Base-by-base conservation (phyloP, 2,888 invertebrate species). In the Leucoma salicis region DNA sequence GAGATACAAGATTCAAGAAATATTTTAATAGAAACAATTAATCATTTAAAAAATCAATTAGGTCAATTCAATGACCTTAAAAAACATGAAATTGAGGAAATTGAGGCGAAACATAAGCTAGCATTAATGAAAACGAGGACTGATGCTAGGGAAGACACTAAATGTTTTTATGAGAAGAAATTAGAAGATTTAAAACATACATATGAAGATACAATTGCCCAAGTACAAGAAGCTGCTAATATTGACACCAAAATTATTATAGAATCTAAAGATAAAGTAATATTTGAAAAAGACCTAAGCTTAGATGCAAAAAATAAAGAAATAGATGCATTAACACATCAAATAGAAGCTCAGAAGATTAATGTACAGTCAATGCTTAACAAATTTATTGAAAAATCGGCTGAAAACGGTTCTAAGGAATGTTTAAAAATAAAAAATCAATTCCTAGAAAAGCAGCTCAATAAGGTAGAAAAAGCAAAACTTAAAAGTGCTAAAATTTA, bases 401-500 rank as follows among this genome's bases (percentile, higher is more conserved):
- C 55, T 2, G 72, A 68, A 1, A 71, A 73, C 15, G 31, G 47
- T 1, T 59, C 54, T 15, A 48, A 47, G 6, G 74, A 77, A 10
- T 53, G 35, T 12, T 39, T 65, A 18, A 74, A 56, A 55, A 48
- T 61, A 5, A 78, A 68, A 49, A 53, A 69, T 1, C 65, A 74
- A 14, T 70, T 78, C 21, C 57, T 87, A 35, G 82, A 88, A 49
- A 85, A 70, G 58, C 75, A 75, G n/a, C 49, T 88, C n/a, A 61
- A 53, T 38, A 82, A 77, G 62, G 52, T 78, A 50, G 83, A 85
- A 52, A 86, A 75, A 52, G 67, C 71, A 0, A 88, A 81, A 63
- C 53, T 61, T 0, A 86, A 79, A 57, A 74, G 57, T 32, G 46
- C 62, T 0, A 78, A 68, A 57, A 50, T 68, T 0, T 87, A 72